Evolutionary conservation across 2,113 vertebrate species (phyloP).

Genomic region (Phodopus roborovskii): DNA sequence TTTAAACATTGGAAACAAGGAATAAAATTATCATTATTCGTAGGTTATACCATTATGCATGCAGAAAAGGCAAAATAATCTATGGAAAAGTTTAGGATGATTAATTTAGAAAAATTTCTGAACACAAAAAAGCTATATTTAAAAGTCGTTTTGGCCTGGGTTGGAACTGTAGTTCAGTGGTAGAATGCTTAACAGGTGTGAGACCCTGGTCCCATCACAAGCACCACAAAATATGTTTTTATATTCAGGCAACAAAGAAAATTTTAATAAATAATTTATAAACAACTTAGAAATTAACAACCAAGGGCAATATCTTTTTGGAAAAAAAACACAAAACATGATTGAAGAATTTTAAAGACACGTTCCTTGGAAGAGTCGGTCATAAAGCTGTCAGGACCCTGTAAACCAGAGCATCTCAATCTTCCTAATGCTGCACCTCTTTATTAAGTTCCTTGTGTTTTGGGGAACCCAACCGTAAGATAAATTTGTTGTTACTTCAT

Average conservation of each 20-base stretch:
- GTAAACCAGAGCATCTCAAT: not conserved
- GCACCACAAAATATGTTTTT: not conserved
- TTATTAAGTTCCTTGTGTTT: not conserved
- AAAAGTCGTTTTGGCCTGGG: not conserved
- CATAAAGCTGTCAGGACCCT: not conserved
- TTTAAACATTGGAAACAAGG: constrained; percentile 24
- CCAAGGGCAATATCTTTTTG: not conserved
- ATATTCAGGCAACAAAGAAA: constrained; percentile 41
- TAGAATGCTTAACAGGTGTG: not conserved
- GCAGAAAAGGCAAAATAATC: constrained; percentile 53
- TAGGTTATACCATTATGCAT: constrained; percentile 14
- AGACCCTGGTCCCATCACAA: not conserved
- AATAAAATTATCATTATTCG: constrained; percentile 51
- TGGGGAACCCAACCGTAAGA: not conserved
- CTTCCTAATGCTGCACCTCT: not conserved
- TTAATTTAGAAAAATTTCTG: constrained; percentile 44
- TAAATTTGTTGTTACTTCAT: not conserved
- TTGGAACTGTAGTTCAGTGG: not conserved
- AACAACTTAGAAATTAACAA: constrained; percentile 36
- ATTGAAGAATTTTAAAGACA: constrained; percentile 27
- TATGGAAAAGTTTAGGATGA: constrained; percentile 29
- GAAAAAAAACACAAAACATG: constrained; percentile 17
- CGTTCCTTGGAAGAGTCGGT: not conserved
- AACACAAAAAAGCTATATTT: constrained; percentile 34
- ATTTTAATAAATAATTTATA: constrained; percentile 28